Evolutionary conservation across 2,113 vertebrate species (phyloP).

Genomic region (Chitala chitala): DNA sequence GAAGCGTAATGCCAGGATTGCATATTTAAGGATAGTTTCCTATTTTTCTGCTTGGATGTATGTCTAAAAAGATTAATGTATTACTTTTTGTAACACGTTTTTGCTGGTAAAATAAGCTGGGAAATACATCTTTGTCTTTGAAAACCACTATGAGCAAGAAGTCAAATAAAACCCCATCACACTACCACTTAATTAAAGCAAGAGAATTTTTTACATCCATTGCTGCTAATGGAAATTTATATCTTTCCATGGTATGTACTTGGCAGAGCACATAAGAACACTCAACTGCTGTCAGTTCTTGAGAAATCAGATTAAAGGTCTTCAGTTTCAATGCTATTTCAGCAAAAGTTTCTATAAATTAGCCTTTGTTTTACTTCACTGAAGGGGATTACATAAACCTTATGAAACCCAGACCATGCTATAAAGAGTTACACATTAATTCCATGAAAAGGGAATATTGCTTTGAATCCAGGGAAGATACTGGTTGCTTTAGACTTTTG

Average conservation of each 20-base stretch:
- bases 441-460: slow-evolving; percentile 48
- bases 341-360: slow-evolving; percentile 19
- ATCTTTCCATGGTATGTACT: slow-evolving; percentile 3
- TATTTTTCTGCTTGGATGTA: not conserved
- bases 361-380: slow-evolving; percentile 4
- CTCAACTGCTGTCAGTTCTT: slow-evolving; percentile 17
- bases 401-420: slow-evolving; percentile 38
- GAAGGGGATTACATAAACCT: slow-evolving; percentile 24
- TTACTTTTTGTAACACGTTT: no score
- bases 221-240: not conserved
- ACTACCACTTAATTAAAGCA: no score
- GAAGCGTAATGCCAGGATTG: not conserved
- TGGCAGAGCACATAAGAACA: not conserved
- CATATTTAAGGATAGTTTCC: no score
- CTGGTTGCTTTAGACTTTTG: slow-evolving; percentile 26
- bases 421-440: slow-evolving; percentile 35
- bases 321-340: slow-evolving; percentile 40
- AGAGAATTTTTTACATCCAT: not conserved
- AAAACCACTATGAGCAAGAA: not conserved
- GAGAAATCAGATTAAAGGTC: slow-evolving; percentile 24
- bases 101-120: no score
- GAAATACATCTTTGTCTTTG: not conserved
- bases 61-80: not conserved
- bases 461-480: slow-evolving; percentile 56
- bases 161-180: not conserved